These are phyloP conservation scores for Cinclus cinclus DNA, from an alignment of 2,113 vertebrate genomes.

Conservation along the genomic window DNA sequence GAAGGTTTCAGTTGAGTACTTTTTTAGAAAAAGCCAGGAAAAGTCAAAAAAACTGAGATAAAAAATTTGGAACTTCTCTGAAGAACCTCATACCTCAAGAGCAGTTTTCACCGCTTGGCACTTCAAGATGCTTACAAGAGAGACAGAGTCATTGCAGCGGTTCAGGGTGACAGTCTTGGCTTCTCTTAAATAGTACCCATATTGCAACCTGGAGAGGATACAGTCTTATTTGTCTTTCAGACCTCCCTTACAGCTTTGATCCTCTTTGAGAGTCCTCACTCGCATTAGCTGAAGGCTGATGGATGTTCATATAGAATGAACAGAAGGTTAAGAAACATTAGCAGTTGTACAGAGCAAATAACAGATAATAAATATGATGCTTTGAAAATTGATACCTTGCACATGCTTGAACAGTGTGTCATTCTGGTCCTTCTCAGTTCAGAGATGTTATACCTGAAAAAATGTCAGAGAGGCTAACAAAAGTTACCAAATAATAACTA, in stretches of 20 bases:
- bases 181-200: rapidly evolving
- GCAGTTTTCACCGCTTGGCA: not conserved
- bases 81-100: not conserved
- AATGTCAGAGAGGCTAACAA: not conserved
- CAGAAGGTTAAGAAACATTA: not conserved
- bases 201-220: not conserved
- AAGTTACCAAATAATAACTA: not conserved
- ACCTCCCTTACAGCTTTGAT: not conserved
- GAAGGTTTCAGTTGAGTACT: not conserved
- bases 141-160: not conserved
- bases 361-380: not conserved
- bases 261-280: not conserved
- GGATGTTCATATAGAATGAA: not conserved
- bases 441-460: not conserved
- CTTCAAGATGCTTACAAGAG: not conserved
- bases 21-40: not conserved
- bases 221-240: not conserved
- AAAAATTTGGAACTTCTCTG: not conserved
- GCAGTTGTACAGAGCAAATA: not conserved
- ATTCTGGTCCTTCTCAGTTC: not conserved
- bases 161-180: not conserved
- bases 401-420: not conserved
- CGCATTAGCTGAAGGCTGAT: not conserved
- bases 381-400: not conserved
- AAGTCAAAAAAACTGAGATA: not conserved